A percentile compares a stretch with the other conserved stretches of the same genome.
phyloP scores from a whole-genome alignment of 2,797 vertebrate species.

The Columba guinea region DNA sequence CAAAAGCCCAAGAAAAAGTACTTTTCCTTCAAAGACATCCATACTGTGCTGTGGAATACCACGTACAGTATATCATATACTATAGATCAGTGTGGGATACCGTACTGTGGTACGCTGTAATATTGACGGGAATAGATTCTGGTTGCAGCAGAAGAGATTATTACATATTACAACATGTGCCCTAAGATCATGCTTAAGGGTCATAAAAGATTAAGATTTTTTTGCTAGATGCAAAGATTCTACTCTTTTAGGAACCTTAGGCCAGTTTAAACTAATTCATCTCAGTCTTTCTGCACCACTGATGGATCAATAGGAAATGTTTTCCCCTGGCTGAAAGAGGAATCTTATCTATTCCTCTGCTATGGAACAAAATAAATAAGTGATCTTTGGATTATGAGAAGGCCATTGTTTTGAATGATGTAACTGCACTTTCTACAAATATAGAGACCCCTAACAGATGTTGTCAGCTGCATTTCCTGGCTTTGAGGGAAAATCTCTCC shows the following conservation, averaged over 20 bases:
- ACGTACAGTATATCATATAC: not conserved
- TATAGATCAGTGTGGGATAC: not conserved
- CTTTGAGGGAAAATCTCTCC: not conserved
- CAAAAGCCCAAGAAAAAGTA: not conserved
- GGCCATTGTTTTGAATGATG: not conserved
- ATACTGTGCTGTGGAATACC: too few species aligned
- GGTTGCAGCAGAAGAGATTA: not conserved
- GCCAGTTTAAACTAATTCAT: not conserved
- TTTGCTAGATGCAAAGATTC: not conserved
- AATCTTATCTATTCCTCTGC: not conserved
- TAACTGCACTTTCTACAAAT: not conserved
- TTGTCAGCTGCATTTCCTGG: not conserved
- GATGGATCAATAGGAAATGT: not conserved
- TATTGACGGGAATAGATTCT: not conserved
- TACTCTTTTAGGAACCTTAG: not conserved
- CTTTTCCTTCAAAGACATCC: not conserved
- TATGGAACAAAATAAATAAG: not conserved
- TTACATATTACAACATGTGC: too few species aligned
- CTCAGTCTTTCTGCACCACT: not conserved
- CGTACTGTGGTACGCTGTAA: too few species aligned
- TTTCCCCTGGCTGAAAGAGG: not conserved
- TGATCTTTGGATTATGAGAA: not conserved
- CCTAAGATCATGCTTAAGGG: not conserved
- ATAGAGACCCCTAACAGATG: not conserved
- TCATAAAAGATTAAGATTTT: not conserved